Base-by-base conservation (phyloP, 1,140 invertebrate genomes). In the Hylaeus volcanicus region DNA sequence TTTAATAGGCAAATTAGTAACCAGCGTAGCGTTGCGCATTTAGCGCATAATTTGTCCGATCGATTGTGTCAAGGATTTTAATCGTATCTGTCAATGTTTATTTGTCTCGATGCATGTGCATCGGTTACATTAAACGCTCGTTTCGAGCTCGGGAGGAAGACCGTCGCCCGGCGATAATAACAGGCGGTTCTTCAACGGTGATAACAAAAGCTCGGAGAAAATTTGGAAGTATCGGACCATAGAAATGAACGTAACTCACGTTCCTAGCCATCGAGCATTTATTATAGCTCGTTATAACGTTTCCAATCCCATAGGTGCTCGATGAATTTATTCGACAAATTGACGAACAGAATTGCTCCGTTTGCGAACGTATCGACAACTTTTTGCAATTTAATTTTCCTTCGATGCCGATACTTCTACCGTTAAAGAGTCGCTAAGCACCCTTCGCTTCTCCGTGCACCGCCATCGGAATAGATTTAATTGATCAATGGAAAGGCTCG, bases 1-100 rank as follows among this genome's bases (percentile, higher is more conserved):
- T 79, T 79, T 48, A 55, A 65, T 65, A 56, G 70, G 12, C n/a
- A 48, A 74, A 73, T 72, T 73, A 65, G 70, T 73, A 73, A 73
- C 8, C 70, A 6, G 14, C 51, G 51, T 45, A 37, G 53, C 48
- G 37, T 53, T 56, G 55, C 39, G 14, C n/a, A 39, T 43, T 78
- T 63, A 58, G 37, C 60, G 39, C 37, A 55, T 71, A 63, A 78
- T 68, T 56, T 43, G 6, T 43, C 1, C 37, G 26, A 75, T 55
- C 48, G 61, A 75, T 56, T 55, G 39, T 56, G 8, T 66, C 73
- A 55, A 65, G 61, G 61, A 74, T 55, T 55, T 65, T 65, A 65
- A 74, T 65, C 73, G 41, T 43, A 12, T 37, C 9, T 0, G 26
- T 76, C 37, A 45, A 66, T 48, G 74, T 45, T 58, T 75, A 75